A percentile compares a stretch with the other conserved stretches of the same genome.
phyloP scores from a whole-genome alignment of 2,797 vertebrate species.

The Helarctos malayanus region DNA sequence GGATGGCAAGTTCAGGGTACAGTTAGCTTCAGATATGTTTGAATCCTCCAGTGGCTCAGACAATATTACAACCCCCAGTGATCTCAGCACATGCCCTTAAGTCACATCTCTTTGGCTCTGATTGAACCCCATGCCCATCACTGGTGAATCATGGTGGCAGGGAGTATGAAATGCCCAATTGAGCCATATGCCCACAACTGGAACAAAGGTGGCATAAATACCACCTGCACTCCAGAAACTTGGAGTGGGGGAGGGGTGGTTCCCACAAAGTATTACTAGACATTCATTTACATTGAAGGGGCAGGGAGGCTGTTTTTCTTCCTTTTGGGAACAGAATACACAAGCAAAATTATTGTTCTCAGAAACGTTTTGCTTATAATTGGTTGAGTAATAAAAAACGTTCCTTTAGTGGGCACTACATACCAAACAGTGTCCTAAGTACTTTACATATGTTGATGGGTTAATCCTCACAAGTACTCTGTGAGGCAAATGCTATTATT shows the following conservation, averaged over 20 bases:
- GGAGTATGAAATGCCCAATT: not conserved
- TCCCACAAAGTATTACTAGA: not conserved
- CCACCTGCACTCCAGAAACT: not conserved
- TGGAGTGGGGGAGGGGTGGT: not conserved
- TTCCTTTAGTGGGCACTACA: not conserved
- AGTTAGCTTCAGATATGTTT: not conserved
- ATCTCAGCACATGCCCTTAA: not conserved
- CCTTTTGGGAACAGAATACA: not conserved
- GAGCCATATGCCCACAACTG: not conserved
- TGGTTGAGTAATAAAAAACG: not conserved
- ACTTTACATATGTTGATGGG: not conserved
- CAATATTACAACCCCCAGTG: not conserved
- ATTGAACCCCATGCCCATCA: not conserved
- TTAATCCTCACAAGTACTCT: not conserved
- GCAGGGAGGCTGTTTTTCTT: not conserved
- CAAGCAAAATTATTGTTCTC: not conserved
- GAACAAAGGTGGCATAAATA: not conserved
- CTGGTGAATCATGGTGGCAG: not conserved
- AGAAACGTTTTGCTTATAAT: not conserved
- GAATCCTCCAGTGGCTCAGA: not conserved
- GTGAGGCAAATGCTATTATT: not conserved
- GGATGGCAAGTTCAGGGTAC: not conserved
- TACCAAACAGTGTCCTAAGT: not conserved
- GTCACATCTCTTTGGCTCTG: constrained; percentile 10
- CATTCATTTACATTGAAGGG: not conserved